phyloP scores from a whole-genome alignment of 2,113 vertebrate species.

The Camarhynchus parvulus region DNA sequence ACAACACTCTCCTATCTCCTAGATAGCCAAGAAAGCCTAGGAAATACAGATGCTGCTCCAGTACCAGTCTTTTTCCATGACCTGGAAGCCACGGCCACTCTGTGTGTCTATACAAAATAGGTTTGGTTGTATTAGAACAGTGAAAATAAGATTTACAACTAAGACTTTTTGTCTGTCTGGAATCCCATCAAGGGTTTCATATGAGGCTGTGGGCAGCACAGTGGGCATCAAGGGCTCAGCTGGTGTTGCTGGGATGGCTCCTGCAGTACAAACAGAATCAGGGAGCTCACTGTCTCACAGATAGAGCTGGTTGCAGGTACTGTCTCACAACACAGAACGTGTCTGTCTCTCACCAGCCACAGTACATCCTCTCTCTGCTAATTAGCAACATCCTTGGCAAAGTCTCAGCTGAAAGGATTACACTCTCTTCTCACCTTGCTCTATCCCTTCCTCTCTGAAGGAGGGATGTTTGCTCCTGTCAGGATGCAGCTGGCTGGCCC shows the following conservation, averaged over 20 bases:
- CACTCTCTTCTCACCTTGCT: conserved; percentile 14
- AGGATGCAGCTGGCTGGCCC: not conserved
- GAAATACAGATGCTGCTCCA: not conserved
- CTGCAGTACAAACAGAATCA: not conserved
- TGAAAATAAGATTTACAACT: not conserved
- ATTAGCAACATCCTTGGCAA: conserved; percentile 38
- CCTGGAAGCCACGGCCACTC: not conserved
- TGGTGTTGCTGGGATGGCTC: not conserved
- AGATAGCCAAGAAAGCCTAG: not conserved
- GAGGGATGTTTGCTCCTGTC: not conserved
- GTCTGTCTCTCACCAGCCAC: conserved; percentile 54
- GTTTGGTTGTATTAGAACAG: not conserved
- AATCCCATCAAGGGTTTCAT: conserved; percentile 29
- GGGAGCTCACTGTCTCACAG: conserved; percentile 18
- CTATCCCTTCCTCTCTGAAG: not conserved
- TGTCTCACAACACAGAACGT: conserved; percentile 3
- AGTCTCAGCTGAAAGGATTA: conserved; percentile 52
- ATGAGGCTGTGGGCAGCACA: not conserved
- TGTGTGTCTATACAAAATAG: not conserved
- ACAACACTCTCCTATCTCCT: not conserved
- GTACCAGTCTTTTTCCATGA: not conserved
- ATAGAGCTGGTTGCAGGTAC: not conserved
- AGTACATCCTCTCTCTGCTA: conserved; percentile 26
- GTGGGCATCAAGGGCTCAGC: not conserved
- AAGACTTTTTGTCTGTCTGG: not conserved